Evolutionary conservation across 2,888 invertebrate genomes (phyloP).

Genomic region (Trachelus tabidus): DNA sequence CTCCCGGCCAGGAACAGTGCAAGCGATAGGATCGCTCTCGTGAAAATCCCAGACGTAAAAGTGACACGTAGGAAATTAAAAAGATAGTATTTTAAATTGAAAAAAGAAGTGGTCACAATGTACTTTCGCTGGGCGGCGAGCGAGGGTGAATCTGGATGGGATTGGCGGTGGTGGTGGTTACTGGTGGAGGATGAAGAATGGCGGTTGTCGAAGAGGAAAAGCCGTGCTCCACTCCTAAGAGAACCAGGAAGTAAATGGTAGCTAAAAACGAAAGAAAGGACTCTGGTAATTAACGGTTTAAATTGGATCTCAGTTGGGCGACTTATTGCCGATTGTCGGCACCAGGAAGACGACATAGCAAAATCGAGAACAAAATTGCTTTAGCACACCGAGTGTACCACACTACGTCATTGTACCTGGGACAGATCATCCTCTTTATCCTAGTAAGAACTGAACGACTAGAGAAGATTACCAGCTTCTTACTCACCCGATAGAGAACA

Average conservation of each 20-base stretch:
- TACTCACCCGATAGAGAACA: no score
- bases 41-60: constrained; percentile 57
- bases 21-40: constrained; percentile 51
- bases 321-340: constrained; percentile 49
- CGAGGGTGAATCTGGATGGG: constrained; percentile 26
- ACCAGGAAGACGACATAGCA: constrained; percentile 45
- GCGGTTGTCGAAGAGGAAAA: constrained; percentile 6
- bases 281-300: constrained; percentile 57
- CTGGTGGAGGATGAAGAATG: constrained; percentile 16
- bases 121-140: constrained; percentile 5
- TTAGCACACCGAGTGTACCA: constrained; percentile 28
- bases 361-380: constrained; percentile 52
- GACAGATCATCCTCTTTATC: no score
- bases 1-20: constrained; percentile 52
- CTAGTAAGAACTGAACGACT: no score
- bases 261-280: not conserved
- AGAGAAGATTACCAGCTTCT: no score
- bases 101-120: constrained; percentile 45
- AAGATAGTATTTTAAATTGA: constrained; percentile 63
- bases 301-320: constrained; percentile 52
- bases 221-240: not conserved
- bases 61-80: constrained; percentile 63
- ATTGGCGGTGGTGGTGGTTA: constrained; percentile 17
- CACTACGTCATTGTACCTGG: no score
- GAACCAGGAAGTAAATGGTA: not conserved